Evolutionary conservation across 1,140 invertebrate species (phyloP).

Genomic region (Lanistes nyassanus): DNA sequence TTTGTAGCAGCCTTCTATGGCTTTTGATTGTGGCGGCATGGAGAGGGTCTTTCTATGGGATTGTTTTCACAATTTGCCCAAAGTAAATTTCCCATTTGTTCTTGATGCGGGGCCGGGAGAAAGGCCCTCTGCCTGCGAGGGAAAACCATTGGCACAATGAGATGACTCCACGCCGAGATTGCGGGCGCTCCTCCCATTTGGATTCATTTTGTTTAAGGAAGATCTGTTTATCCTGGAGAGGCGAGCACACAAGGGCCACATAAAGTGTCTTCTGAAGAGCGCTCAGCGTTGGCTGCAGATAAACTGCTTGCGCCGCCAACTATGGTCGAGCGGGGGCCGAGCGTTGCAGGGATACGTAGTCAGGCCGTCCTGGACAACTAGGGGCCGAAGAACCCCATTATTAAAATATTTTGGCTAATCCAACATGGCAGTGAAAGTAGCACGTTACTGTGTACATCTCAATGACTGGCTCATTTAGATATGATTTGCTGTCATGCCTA

Average conservation of each 20-base stretch:
- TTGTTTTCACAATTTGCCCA: slow-evolving; percentile 37
- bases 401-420: too few relatives aligned
- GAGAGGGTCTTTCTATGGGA: slow-evolving; percentile 21
- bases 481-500: too few relatives aligned
- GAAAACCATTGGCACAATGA: slow-evolving; percentile 15
- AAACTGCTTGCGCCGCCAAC: slow-evolving; percentile 3
- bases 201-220: slow-evolving; percentile 23
- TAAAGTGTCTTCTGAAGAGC: slow-evolving; percentile 10
- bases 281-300: slow-evolving; percentile 1
- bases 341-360: too few relatives aligned
- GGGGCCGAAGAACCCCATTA: too few relatives aligned
- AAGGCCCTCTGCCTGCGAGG: not conserved
- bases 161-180: not conserved
- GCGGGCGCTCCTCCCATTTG: not conserved
- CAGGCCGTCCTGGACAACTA: too few relatives aligned
- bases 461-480: too few relatives aligned
- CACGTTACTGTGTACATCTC: too few relatives aligned
- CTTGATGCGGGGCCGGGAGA: slow-evolving; percentile 3
- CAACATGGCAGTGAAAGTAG: too few relatives aligned
- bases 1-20: slow-evolving; percentile 29
- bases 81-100: slow-evolving; percentile 34
- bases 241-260: slow-evolving; percentile 10
- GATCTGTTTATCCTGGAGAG: slow-evolving; percentile 22
- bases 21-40: slow-evolving; percentile 26
- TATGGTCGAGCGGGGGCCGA: not conserved